phyloP scores from a whole-genome alignment of 2,888 invertebrate species.

The Eupelmus urozonus region DNA sequence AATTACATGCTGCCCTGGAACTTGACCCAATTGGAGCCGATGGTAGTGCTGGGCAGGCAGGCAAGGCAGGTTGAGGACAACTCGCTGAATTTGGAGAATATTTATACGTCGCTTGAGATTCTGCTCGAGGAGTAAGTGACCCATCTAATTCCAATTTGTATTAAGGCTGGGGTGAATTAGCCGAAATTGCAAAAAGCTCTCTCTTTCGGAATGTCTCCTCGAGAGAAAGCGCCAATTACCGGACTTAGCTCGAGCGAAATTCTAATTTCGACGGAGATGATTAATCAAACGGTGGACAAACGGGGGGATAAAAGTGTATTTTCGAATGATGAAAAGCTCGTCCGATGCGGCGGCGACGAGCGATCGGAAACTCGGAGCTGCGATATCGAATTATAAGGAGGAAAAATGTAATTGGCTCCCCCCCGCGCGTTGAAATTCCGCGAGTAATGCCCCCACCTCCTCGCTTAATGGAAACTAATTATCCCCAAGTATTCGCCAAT shows the following conservation, averaged over 20 bases:
- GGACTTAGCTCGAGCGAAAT: too few relatives aligned
- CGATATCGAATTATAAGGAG: not conserved
- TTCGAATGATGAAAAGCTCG: not conserved
- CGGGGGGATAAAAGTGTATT: conserved; percentile 10
- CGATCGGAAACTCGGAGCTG: conserved; percentile 17
- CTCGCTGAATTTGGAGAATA: conserved; percentile 67
- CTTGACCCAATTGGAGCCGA: conserved; percentile 70
- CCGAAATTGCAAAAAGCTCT: not conserved
- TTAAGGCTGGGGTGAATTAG: not conserved
- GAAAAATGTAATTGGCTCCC: conserved; percentile 39
- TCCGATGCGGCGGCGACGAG: too few relatives aligned
- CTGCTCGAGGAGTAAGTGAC: conserved; percentile 68
- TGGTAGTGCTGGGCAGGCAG: conserved; percentile 68
- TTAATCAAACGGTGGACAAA: not conserved
- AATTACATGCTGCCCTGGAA: conserved; percentile 74
- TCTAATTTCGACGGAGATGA: not conserved
- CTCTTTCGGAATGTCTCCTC: not conserved
- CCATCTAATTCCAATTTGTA: conserved; percentile 22
- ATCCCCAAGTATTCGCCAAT: conserved; percentile 44
- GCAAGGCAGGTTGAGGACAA: conserved; percentile 57
- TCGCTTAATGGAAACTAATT: conserved; percentile 51
- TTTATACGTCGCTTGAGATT: conserved; percentile 70
- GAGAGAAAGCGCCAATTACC: too few relatives aligned
- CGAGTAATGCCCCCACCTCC: conserved; percentile 12
- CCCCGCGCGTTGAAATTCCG: not conserved